phyloP scores from a whole-genome alignment of 2,888 invertebrate genomes.

The Cephus rjabovi region DNA sequence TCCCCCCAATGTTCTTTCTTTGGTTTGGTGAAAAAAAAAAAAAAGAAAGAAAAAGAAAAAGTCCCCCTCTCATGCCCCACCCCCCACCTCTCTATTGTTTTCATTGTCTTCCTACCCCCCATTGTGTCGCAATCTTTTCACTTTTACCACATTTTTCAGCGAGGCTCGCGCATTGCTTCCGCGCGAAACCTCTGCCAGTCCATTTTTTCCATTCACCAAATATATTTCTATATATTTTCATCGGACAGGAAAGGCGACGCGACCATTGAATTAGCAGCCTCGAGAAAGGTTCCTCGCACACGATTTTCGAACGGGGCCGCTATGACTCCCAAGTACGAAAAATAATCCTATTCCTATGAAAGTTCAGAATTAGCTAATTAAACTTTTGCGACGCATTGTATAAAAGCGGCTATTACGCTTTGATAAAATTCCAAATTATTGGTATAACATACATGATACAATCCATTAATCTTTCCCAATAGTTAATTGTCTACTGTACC shows the following conservation, averaged over 20 bases:
- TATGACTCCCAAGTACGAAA: not conserved
- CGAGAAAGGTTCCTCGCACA: not conserved
- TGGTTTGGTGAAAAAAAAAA: slow-evolving; percentile 9
- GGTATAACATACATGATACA: not conserved
- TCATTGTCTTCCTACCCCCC: slow-evolving; percentile 38
- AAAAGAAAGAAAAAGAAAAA: not conserved
- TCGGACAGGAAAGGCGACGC: not conserved
- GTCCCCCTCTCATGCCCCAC: not conserved
- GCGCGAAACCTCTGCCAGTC: not conserved
- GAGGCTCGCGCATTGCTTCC: slow-evolving; percentile 12
- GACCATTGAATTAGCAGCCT: not conserved
- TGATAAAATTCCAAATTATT: not conserved
- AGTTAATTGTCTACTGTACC: not conserved
- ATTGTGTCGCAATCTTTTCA: slow-evolving; percentile 63
- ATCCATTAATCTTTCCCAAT: not conserved
- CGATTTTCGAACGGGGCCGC: not conserved
- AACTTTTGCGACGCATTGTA: not conserved
- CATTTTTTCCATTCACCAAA: not conserved
- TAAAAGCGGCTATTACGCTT: not conserved
- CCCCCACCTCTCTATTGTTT: slow-evolving; percentile 32
- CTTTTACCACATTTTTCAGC: slow-evolving; percentile 24
- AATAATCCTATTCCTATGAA: not conserved
- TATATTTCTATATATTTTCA: slow-evolving; percentile 1
- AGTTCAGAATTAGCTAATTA: not conserved
- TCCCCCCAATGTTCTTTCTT: slow-evolving; percentile 17